Conservation (phyloP, 2,888 invertebrate species). For the Deilephila porcellus region DNA sequence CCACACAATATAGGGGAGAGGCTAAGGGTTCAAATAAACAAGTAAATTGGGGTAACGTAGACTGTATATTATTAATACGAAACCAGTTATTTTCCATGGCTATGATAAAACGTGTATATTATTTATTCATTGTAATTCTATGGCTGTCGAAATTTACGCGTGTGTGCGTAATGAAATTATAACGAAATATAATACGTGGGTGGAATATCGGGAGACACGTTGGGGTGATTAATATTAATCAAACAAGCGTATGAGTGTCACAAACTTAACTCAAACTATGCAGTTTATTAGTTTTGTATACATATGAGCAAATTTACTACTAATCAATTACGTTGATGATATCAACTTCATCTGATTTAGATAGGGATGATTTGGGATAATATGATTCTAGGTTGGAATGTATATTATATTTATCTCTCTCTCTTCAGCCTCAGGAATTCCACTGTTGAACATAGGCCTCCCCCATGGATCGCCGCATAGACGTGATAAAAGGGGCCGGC, state of each 20-base stretch:
- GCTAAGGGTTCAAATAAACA: neutral
- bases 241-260: neutral
- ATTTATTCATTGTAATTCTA: constrained; percentile 4
- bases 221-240: no score
- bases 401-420: no score
- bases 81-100: neutral
- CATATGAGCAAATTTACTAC: no score
- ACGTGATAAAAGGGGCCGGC: no score
- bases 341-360: no score
- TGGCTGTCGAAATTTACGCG: neutral
- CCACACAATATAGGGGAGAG: neutral
- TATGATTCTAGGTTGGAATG: no score
- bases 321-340: no score
- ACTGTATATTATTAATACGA: neutral
- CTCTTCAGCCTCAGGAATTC: no score
- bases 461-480: no score
- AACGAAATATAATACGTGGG: constrained; percentile 14
- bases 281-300: neutral
- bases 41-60: neutral
- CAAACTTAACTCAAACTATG: neutral
- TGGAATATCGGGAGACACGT: neutral
- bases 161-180: constrained; percentile 5
- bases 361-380: no score
- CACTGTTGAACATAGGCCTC: no score
- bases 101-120: neutral